phyloP scores from a whole-genome alignment of 2,888 invertebrate genomes.

The Peribatodes rhomboidaria region DNA sequence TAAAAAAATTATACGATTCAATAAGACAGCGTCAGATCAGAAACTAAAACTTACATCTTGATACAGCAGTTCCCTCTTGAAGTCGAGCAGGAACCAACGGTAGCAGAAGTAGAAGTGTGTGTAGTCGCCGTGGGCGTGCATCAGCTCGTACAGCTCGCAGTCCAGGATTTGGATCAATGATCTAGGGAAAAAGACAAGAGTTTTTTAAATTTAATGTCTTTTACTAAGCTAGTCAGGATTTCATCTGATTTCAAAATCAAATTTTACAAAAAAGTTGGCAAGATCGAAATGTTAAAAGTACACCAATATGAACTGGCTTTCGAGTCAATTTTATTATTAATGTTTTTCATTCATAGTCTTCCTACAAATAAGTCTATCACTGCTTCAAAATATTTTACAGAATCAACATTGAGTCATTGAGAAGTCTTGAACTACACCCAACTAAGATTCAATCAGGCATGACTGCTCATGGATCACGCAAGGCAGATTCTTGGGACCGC shows the following conservation, averaged over 20 bases:
- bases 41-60: constrained; percentile 91
- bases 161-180: constrained; percentile 95
- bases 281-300: too few species aligned
- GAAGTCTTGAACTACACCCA: background rate
- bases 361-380: too few species aligned
- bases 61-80: constrained; percentile 97
- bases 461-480: background rate
- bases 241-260: background rate
- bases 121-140: constrained; percentile 98
- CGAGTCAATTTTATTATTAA: too few species aligned
- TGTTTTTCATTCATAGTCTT: too few species aligned
- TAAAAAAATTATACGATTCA: too few species aligned
- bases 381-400: background rate
- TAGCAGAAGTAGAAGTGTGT: constrained; percentile 99
- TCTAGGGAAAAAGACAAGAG: constrained; percentile 64
- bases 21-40: background rate
- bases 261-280: too few species aligned
- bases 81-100: constrained; percentile 98
- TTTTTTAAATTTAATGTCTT: background rate
- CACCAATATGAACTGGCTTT: too few species aligned
- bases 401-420: too few species aligned
- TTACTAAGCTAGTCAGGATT: background rate
- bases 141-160: constrained; percentile 96
- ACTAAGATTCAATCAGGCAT: background rate
- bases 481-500: background rate